A percentile compares a stretch with the other conserved stretches of the same genome.
Conservation (phyloP, 2,888 invertebrate species). For the Sminthurinus aureus region DNA sequence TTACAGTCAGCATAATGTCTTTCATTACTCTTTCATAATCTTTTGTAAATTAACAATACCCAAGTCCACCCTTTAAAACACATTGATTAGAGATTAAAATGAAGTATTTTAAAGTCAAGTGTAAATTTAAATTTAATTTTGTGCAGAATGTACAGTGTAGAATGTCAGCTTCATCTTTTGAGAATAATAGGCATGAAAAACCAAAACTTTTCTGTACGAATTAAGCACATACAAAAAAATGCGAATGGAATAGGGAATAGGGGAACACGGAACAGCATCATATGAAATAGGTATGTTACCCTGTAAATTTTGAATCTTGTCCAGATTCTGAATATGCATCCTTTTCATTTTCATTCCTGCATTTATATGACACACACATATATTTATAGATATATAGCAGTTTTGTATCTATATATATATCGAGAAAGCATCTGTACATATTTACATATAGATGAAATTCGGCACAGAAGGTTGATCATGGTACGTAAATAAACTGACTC, state of each 20-base stretch:
- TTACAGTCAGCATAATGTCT: no score
- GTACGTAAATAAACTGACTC: neutral
- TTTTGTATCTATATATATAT: neutral
- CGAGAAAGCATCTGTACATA: neutral
- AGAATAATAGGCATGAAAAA: neutral
- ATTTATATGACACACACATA: neutral
- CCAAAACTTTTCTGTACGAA: neutral
- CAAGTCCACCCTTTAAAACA: no score
- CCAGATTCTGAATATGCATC: neutral
- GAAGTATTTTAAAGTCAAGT: no score
- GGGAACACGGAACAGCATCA: neutral
- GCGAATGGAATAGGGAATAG: neutral
- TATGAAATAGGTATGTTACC: neutral
- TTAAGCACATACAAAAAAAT: neutral
- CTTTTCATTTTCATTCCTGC: neutral
- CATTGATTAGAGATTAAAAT: no score
- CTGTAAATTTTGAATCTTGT: neutral
- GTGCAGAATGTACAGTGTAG: neutral
- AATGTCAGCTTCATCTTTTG: neutral
- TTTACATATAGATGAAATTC: neutral
- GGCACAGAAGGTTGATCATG: neutral
- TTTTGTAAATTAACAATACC: no score
- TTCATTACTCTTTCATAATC: no score
- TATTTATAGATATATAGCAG: neutral
- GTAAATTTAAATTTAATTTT: no score